Conservation (phyloP, 2,888 invertebrate species). For the Anodontia alba region DNA sequence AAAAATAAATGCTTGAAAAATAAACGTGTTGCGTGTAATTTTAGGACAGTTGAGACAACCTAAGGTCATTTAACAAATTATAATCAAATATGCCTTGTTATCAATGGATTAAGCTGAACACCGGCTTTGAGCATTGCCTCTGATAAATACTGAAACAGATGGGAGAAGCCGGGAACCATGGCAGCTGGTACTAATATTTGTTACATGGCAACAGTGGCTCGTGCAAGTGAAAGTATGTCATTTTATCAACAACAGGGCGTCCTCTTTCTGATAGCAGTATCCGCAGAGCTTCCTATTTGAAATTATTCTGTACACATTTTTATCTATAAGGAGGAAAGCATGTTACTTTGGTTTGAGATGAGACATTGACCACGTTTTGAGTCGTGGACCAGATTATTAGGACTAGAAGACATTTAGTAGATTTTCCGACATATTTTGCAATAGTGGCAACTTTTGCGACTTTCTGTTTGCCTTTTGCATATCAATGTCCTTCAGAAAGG, state of each 20-base stretch:
- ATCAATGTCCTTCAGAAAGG: no score
- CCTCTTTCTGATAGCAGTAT: conserved; percentile 1
- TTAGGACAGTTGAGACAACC: background rate
- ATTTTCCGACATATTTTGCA: no score
- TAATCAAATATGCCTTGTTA: conserved; percentile 3
- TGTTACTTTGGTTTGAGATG: no score
- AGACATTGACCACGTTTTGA: no score
- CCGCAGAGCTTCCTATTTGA: conserved; percentile 6
- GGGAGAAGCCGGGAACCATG: background rate
- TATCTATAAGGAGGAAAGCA: background rate
- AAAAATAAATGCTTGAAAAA: no score
- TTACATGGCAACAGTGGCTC: conserved; percentile 12
- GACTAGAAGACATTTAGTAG: no score
- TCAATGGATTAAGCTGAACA: conserved; percentile 6
- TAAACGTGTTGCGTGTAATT: no score
- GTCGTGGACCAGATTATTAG: no score
- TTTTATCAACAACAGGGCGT: conserved; percentile 9
- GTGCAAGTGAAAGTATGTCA: conserved; percentile 15
- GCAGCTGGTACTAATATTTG: background rate
- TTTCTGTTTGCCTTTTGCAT: no score
- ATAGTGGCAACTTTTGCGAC: no score
- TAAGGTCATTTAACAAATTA: background rate
- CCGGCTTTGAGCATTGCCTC: background rate
- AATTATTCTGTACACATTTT: background rate
- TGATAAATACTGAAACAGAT: background rate